Evolutionary conservation across 1,140 invertebrate species (phyloP).

Genomic region (Copidosoma floridanum): DNA sequence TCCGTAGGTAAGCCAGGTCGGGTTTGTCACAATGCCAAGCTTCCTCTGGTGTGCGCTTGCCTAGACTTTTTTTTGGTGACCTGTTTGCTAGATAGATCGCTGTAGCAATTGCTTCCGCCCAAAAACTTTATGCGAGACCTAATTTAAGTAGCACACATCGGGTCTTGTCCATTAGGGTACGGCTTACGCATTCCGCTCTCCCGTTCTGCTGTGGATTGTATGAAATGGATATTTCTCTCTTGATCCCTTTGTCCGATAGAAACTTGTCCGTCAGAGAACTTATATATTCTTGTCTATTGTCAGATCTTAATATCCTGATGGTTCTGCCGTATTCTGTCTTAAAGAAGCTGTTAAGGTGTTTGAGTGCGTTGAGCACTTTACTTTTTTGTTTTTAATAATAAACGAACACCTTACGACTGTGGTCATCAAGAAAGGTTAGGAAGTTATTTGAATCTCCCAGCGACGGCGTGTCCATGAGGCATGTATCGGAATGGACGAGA

Average conservation of each 20-base stretch:
- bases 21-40: constrained; percentile 36
- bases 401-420: not conserved
- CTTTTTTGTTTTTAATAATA: not conserved
- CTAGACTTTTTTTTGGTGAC: not conserved
- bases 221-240: constrained; percentile 16
- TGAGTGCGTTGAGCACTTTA: not conserved
- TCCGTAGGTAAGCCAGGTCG: constrained; percentile 40
- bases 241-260: constrained; percentile 33
- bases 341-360: not conserved
- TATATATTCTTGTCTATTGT: constrained; percentile 39
- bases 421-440: not conserved
- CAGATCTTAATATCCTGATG: constrained; percentile 7
- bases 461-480: not conserved
- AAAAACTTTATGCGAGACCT: constrained; percentile 1
- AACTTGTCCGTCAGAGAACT: constrained; percentile 27
- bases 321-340: not conserved
- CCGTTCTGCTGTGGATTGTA: not conserved
- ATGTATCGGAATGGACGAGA: not conserved
- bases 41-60: constrained; percentile 36
- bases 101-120: not conserved
- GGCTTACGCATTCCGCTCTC: not conserved
- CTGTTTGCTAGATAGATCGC: not conserved
- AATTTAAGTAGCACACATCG: not conserved
- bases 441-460: not conserved
- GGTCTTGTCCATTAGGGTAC: not conserved